Evolutionary conservation across 1,140 invertebrate genomes (phyloP).

Genomic region (Ostrea edulis): DNA sequence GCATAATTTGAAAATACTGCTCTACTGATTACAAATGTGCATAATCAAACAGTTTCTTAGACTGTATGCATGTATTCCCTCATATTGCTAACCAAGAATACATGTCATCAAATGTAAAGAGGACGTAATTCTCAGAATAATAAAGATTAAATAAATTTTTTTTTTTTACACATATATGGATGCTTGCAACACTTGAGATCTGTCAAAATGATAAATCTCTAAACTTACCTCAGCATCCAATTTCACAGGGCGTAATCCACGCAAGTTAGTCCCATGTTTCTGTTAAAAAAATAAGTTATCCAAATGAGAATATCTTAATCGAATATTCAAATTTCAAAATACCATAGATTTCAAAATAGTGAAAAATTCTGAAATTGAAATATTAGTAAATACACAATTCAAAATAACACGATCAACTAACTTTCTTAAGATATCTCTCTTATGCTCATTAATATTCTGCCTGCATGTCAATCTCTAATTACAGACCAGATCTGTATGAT

Average conservation of each 20-base stretch:
- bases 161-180: too few species aligned
- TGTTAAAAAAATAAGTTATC: slow-evolving; percentile 77
- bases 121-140: too few species aligned
- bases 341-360: background rate
- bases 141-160: too few species aligned
- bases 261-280: slow-evolving; percentile 98
- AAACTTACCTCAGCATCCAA: slow-evolving; percentile 88
- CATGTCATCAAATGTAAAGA: too few species aligned
- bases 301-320: background rate
- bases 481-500: background rate
- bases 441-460: slow-evolving; percentile 38
- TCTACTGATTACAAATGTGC: too few species aligned
- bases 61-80: too few species aligned
- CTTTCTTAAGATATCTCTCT: background rate
- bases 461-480: background rate
- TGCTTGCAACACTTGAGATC: background rate
- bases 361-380: background rate
- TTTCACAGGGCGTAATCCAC: slow-evolving; percentile 94
- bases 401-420: background rate
- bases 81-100: too few species aligned
- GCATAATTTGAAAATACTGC: background rate
- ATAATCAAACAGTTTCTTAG: too few species aligned
- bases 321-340: background rate
- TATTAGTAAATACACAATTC: background rate
- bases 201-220: background rate